Percentiles rank a stretch among this genome's conserved stretches.
These are phyloP conservation scores for Enteromius treurensis DNA, from an alignment of 2,797 vertebrate genomes.

Conservation along the genomic window DNA sequence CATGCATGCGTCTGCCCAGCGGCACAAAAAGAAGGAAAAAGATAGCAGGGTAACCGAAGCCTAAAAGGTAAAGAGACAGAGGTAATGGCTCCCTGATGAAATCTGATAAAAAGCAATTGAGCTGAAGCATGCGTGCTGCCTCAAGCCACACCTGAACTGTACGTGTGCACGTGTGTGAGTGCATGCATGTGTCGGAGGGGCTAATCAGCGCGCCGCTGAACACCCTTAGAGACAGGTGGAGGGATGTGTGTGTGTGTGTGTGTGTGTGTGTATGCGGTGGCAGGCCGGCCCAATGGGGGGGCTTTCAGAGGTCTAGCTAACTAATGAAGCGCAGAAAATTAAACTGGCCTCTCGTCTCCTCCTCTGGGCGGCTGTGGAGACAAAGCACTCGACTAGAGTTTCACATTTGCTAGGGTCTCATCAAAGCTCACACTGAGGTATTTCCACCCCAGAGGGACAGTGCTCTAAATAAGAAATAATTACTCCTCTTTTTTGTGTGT, in stretches of 20 bases:
- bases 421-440: conserved; percentile 54
- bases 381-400: conserved; percentile 64
- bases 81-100: conserved; percentile 62
- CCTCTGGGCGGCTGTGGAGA: conserved; percentile 46
- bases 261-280: conserved; percentile 28
- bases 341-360: conserved; percentile 59
- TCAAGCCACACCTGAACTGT: conserved; percentile 61
- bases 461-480: conserved; percentile 63
- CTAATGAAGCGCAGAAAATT: conserved; percentile 64
- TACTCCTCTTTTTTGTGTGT: conserved; percentile 66
- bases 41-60: conserved; percentile 53
- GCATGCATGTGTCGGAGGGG: conserved; percentile 48
- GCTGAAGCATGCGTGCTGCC: conserved; percentile 58
- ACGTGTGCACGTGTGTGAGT: conserved; percentile 47
- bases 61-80: conserved; percentile 52
- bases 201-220: conserved; percentile 54
- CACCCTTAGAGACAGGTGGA: conserved; percentile 51
- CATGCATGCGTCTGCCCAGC: conserved; percentile 57
- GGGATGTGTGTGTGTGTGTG: conserved; percentile 37
- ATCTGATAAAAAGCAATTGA: conserved; percentile 65
- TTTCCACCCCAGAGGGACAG: conserved; percentile 55
- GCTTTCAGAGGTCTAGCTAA: conserved; percentile 60
- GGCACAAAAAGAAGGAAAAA: conserved; percentile 47
- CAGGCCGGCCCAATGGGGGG: conserved; percentile 40
- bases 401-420: conserved; percentile 60